Conservation (phyloP, 1,140 invertebrate species). For the Apolygus lucorum region DNA sequence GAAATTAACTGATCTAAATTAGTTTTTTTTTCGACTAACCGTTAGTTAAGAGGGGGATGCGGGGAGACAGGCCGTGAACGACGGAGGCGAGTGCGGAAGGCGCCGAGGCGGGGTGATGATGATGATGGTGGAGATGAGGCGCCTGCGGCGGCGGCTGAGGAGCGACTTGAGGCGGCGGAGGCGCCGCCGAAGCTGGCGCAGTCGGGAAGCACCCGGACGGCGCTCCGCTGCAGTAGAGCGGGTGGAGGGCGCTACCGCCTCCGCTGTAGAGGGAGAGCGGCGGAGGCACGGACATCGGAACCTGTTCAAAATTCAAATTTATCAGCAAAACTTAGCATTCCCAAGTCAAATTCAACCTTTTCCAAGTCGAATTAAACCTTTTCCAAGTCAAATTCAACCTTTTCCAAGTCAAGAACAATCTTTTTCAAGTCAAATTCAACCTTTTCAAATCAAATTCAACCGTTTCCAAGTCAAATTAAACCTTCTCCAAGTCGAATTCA, state of each 20-base stretch:
- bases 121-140: conserved; percentile 26
- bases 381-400: too few species aligned
- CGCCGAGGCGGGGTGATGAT: conserved; percentile 9
- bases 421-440: too few species aligned
- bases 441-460: too few species aligned
- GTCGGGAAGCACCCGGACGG: conserved; percentile 23
- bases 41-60: background rate
- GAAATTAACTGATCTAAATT: too few species aligned
- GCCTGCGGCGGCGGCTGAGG: conserved; percentile 36
- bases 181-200: conserved; percentile 33
- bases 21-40: too few species aligned
- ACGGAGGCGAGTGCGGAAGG: conserved; percentile 4
- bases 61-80: background rate
- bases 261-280: conserved; percentile 45
- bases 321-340: too few species aligned
- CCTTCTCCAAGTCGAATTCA: too few species aligned
- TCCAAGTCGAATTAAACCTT: too few species aligned
- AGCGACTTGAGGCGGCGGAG: conserved; percentile 41
- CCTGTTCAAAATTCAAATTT: too few species aligned
- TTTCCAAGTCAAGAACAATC: too few species aligned
- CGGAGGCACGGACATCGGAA: conserved; percentile 51
- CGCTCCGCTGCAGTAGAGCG: background rate
- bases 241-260: background rate
- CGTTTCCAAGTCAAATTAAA: too few species aligned
- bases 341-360: conserved; percentile 36